Base-by-base conservation (phyloP, 2,113 vertebrate species). In the Protobothrops mucrosquamatus region DNA sequence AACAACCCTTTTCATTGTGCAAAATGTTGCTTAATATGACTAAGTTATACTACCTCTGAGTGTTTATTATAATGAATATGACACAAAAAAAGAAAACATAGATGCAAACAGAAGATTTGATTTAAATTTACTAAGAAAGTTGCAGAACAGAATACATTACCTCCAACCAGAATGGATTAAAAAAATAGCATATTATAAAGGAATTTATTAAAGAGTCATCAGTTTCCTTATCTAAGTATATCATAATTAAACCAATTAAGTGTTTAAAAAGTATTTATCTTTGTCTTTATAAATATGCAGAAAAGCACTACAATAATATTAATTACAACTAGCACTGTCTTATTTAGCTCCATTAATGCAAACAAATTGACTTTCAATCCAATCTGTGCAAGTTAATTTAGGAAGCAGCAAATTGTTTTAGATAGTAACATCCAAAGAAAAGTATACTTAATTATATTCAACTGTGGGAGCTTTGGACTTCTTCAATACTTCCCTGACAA, bases 111-210 rank as follows among this genome's bases (percentile, higher is more conserved):
- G 93, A 96, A 94, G 88, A 93, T 92, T 48, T 26, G 94, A 94
- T 98, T 98, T 98, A 97, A 91, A 97, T 98, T 97, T 97, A 97
- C 96, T 96, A 97, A 96, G 96, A 96, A 97, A 97, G 61, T 95
- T 96, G 94, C 95, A 96, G 94, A 92, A 90, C 94, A 95, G 96
- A 97, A 96, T 93, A 94, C 92, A 96, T 96, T 96, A 92, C 90
- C 92, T 87, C 59, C 91, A 94, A 95, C 94, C 81, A 94, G 88
- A 95, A 93, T 88, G 93, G 94, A 92, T 94, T 95, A 93, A 93
- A 96, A 96, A 93, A 39, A 43, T 95, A 95, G 92, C 10, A 89
- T 95, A 92, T 93, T 93, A 88, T 85, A 52, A 92, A 95, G 81
- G 56, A 91, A 91, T 97, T 94, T 43, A 95, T 92, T 95, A 97